phyloP scores from a whole-genome alignment of 2,113 vertebrate species.

The Oreotrochilus melanogaster region DNA sequence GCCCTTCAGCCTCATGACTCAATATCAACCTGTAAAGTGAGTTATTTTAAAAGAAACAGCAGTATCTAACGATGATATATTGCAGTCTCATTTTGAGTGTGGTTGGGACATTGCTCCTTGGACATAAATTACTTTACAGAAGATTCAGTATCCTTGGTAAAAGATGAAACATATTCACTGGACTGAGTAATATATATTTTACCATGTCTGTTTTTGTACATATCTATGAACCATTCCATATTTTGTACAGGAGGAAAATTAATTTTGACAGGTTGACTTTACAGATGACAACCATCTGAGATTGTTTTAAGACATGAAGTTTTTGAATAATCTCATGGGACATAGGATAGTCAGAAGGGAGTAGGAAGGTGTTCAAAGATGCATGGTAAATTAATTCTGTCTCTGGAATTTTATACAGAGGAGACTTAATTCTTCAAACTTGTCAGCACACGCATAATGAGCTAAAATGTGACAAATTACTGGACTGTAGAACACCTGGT shows the following conservation, averaged over 20 bases:
- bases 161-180: neutral
- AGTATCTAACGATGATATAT: neutral
- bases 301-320: neutral
- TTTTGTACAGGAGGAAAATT: neutral
- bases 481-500: neutral
- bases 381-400: conserved; percentile 12
- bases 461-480: conserved; percentile 34
- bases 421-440: neutral
- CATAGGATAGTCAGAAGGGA: neutral
- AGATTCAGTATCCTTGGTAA: neutral
- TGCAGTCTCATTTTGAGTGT: neutral
- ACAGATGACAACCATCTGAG: neutral
- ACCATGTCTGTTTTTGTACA: neutral
- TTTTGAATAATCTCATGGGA: neutral
- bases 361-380: neutral
- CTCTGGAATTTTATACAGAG: neutral
- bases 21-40: neutral
- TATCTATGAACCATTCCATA: neutral
- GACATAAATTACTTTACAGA: neutral
- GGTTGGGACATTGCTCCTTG: neutral
- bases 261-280: conserved; percentile 27
- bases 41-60: neutral
- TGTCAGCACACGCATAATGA: neutral
- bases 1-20: neutral
- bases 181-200: neutral